phyloP scores from a whole-genome alignment of 2,797 vertebrate genomes.

The Dipus sagitta region DNA sequence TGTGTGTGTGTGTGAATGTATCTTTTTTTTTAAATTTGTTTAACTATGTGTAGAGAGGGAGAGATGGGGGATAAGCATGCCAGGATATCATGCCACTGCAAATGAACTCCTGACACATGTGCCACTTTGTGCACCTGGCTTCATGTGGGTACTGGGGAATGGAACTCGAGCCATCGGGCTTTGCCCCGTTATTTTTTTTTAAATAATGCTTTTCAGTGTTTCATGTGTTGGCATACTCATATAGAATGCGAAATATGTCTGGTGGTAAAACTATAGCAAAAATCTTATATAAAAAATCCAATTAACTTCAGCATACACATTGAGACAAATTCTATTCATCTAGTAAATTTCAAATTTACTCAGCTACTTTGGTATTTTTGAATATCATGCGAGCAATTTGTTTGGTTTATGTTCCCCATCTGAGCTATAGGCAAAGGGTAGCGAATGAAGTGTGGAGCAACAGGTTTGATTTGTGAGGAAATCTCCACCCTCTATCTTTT shows the following conservation, averaged over 20 bases:
- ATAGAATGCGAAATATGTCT: slow-evolving; percentile 58
- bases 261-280: slow-evolving; percentile 48
- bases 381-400: slow-evolving; percentile 41
- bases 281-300: slow-evolving; percentile 40
- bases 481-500: slow-evolving; percentile 70
- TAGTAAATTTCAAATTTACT: slow-evolving; percentile 78
- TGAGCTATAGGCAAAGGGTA: slow-evolving; percentile 33
- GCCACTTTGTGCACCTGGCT: no score
- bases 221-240: not conserved
- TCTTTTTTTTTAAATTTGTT: no score
- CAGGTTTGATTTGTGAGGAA: slow-evolving; percentile 71
- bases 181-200: slow-evolving; percentile 41
- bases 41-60: no score
- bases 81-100: no score
- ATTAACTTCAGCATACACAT: slow-evolving; percentile 65
- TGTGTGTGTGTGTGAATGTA: not conserved
- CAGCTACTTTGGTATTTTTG: slow-evolving; percentile 70
- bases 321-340: slow-evolving; percentile 70
- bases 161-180: no score
- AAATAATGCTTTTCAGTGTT: slow-evolving; percentile 50
- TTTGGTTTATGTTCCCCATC: slow-evolving; percentile 52
- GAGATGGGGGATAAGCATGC: no score
- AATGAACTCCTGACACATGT: no score
- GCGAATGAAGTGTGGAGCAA: slow-evolving; percentile 58
- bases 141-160: no score